Percentiles rank a stretch among this genome's conserved stretches.
phyloP scores from a whole-genome alignment of 2,888 invertebrate species.

The Cheilosia scutellata region DNA sequence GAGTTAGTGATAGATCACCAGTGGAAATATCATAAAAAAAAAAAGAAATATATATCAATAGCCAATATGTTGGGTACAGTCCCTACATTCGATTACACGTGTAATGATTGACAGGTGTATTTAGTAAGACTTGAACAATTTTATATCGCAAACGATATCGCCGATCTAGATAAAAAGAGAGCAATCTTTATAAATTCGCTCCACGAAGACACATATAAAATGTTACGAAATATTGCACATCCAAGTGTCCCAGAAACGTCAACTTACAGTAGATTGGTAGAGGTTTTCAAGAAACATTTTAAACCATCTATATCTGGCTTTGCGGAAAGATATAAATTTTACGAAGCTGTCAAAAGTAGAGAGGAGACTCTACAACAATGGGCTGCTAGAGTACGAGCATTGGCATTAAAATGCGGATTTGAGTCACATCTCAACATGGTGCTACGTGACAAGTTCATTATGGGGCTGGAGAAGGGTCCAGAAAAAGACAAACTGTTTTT shows the following conservation, averaged over 20 bases:
- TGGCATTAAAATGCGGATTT: constrained; percentile 39
- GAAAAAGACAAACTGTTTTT: constrained; percentile 47
- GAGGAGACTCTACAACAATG: constrained; percentile 40
- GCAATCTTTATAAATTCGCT: constrained; percentile 9
- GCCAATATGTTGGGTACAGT: constrained; percentile 16
- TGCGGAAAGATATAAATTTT: constrained; percentile 43
- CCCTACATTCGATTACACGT: constrained; percentile 18
- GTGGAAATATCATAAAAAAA: no score
- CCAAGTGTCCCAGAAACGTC: no score
- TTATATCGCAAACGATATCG: constrained; percentile 6
- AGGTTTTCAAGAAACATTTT: no score
- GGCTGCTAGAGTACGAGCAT: constrained; percentile 34
- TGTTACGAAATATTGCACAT: neutral
- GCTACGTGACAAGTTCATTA: constrained; percentile 50
- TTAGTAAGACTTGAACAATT: constrained; percentile 23
- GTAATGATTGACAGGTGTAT: constrained; percentile 21
- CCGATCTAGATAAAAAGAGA: neutral
- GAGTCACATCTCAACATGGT: constrained; percentile 22
- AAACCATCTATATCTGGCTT: constrained; percentile 8
- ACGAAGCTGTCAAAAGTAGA: constrained; percentile 14
- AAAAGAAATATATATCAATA: no score
- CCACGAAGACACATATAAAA: neutral
- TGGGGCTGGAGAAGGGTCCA: constrained; percentile 44
- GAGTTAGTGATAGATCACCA: no score
- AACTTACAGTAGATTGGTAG: no score